Evolutionary conservation across 2,797 vertebrate species (phyloP), one percentile per base, ranked within the genome.

Genomic region (Coccyzus lansbergi): DNA sequence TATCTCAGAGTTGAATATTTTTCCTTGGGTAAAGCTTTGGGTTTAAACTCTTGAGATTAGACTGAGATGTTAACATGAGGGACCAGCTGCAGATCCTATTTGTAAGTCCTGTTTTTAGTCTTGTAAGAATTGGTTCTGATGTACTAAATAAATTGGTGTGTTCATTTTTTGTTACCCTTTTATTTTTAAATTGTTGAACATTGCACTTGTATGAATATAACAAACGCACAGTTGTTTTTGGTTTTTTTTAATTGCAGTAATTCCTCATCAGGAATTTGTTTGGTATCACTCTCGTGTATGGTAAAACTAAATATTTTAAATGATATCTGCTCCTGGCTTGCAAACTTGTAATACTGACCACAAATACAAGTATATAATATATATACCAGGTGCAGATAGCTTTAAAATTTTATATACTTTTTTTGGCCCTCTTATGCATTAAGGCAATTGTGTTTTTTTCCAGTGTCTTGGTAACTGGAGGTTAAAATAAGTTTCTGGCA

Each of bases 121-220:
- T 96, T 96, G 40, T 92, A 93, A 92, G 24, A 86, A 92, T 94
- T 84, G 60, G 44, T 95, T 97, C 70, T 56, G 15, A 69, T 92
- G 29, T 74, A 81, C 40, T 40, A 77, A 96, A 81, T 96, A 97
- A 97, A 94, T 95, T 88, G 42, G 76, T 95, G 90, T 94, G 59
- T 93, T 97, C 55, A 67, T 91, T 96, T 96, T 97, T 96, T 95
- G 85, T 96, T 96, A 91, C 77, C 53, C 69, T 96, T 97, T 94
- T 91, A 70, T 93, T 97, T 95, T 92, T 64, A 94, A 96, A 64
- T 93, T 89, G 88, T 88, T 96, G 93, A 95, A 83, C 95, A 90
- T 85, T 97, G 96, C 93, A 97, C 94, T 97, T 97, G 86, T 94
- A 92, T 74, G 96, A 96, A 94, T 80, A 93, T n/a, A 92, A 90